Conservation (phyloP, 1,140 invertebrate species). For the Bombus superbus region DNA sequence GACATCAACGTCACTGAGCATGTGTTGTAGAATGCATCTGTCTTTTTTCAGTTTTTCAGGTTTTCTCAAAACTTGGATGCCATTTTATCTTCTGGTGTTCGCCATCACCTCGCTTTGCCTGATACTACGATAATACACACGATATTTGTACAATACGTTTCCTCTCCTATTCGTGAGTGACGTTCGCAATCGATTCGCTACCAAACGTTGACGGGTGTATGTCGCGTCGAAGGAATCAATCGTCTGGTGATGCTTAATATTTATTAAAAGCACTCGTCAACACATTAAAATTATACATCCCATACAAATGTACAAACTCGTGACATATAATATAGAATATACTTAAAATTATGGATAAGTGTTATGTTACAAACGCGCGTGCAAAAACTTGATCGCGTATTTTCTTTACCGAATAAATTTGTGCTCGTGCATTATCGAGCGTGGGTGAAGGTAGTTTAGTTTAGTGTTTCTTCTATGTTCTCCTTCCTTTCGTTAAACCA, state of each 20-base stretch:
- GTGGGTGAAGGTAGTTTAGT: not conserved
- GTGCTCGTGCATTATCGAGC: not conserved
- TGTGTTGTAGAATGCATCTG: constrained; percentile 40
- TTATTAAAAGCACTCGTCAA: constrained; percentile 6
- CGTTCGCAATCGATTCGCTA: not conserved
- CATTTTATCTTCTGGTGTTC: constrained; percentile 88
- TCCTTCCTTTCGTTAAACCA: not conserved
- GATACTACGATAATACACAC: constrained; percentile 5
- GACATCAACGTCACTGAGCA: not conserved
- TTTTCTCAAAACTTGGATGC: constrained; percentile 94
- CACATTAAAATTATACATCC: not conserved
- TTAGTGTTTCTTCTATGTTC: not conserved
- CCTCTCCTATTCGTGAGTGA: too few species aligned
- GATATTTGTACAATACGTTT: not conserved
- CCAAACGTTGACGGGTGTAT: not conserved
- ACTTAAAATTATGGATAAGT: not conserved
- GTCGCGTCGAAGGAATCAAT: not conserved
- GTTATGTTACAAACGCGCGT: not conserved
- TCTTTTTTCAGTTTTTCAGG: constrained; percentile 86
- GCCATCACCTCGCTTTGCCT: constrained; percentile 50
- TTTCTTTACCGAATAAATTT: constrained; percentile 1
- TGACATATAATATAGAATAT: not conserved
- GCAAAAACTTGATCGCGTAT: too few species aligned
- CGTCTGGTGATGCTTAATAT: not conserved
- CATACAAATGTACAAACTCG: constrained; percentile 23